Evolutionary conservation across 2,888 invertebrate genomes (phyloP).

Genomic region (Calliphora vomitoria): DNA sequence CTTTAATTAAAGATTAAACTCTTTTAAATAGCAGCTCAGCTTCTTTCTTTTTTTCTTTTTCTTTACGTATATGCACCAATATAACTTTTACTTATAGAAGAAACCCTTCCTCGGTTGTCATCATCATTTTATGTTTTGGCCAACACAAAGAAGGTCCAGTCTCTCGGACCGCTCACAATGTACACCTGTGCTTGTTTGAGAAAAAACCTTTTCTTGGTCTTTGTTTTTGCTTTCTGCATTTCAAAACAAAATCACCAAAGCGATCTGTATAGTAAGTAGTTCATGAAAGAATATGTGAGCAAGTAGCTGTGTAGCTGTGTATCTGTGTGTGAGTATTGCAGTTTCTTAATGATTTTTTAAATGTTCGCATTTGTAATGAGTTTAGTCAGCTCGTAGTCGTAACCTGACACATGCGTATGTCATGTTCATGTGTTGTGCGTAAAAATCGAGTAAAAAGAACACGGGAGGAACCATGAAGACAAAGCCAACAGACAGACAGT

Average conservation of each 20-base stretch:
- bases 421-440: slow-evolving; percentile 70
- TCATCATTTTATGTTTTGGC: slow-evolving; percentile 59
- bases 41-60: background rate
- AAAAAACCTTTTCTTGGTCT: slow-evolving; percentile 27
- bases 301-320: no score
- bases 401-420: slow-evolving; percentile 76
- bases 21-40: slow-evolving; percentile 3
- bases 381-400: slow-evolving; percentile 71
- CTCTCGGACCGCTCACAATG: slow-evolving; percentile 77
- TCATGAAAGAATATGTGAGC: slow-evolving; percentile 21
- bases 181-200: slow-evolving; percentile 79
- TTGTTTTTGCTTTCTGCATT: slow-evolving; percentile 27
- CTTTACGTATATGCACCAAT: background rate
- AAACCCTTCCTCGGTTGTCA: slow-evolving; percentile 69
- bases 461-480: slow-evolving; percentile 33
- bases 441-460: slow-evolving; percentile 40
- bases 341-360: slow-evolving; percentile 80
- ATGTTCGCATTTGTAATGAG: slow-evolving; percentile 81
- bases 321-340: slow-evolving; percentile 48
- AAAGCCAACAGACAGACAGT: slow-evolving; percentile 45
- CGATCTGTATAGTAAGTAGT: slow-evolving; percentile 58
- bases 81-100: slow-evolving; percentile 55
- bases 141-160: slow-evolving; percentile 73
- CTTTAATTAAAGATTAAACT: background rate
- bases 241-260: slow-evolving; percentile 65